Evolutionary conservation across 2,888 invertebrate species (phyloP), one percentile per base, ranked within the genome.

Genomic region (Capitulum mitella): DNA sequence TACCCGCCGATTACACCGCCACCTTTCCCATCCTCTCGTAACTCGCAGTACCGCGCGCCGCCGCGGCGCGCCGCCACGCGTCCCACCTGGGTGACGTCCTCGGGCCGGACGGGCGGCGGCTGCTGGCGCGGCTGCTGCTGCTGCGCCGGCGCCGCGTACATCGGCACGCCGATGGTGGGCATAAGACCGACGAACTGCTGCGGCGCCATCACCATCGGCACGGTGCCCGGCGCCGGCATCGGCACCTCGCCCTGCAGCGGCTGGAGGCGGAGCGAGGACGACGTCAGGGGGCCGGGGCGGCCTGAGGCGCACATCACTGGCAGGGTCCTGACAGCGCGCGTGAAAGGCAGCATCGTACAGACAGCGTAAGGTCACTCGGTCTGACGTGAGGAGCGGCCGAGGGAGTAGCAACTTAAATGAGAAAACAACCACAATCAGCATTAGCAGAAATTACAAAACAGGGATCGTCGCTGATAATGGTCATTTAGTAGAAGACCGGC

Each of bases 131-230:
- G 29, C 40, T 51, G 58, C 77, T 54, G 37, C 29, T n/a, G 37
- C 48, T 19, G 54, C 26, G 32, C 26, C 61, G n/a, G 43, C 61
- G 43, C 8, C 19, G 64, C 6, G 61, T 58, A 78, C 26, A 54
- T n/a, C 10, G 77, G 58, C 34, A 61, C 40, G 43, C 61, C 54
- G 32, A 61, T 54, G 58, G 61, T 77, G 54, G 77, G 77, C 48
- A 61, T 34, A 3, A 61, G 51, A 40, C 77, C 77, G 54, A 61
- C 29, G 14, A 26, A 40, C 16, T n/a, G 19, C 40, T 77, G 58
- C 40, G 54, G 77, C 8, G 77, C 77, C 43, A 46, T n/a, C 48
- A 58, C 40, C 54, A 78, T 19, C 26, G 74, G 61, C 48, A 54
- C 22, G n/a, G n/a, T 29, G 46, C 37, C 58, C 34, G 43, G 37